Base-by-base conservation (phyloP, 1,140 invertebrate genomes). In the Colletes latitarsis region DNA sequence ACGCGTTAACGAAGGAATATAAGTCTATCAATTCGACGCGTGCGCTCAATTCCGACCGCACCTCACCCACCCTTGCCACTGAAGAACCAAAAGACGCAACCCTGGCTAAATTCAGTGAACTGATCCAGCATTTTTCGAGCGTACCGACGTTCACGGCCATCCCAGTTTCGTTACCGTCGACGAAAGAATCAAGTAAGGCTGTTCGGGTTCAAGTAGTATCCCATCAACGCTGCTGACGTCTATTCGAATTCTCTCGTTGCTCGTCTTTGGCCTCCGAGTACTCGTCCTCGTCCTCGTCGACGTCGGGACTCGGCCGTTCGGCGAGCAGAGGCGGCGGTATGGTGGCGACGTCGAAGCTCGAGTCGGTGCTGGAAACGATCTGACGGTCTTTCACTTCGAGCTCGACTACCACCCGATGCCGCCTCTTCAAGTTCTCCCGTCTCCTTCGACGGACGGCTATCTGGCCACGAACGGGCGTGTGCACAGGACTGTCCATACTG, bases 301-400 rank as follows among this genome's bases (percentile, higher is more conserved):
- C 94, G 81, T 96, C 95, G 76, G 92, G 82, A 58, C 85, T 91
- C 19, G 87, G 89, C n/a, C 57, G 52, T 39, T 96, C 95, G 39
- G 95, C 94, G 69, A 96, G 92, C 39, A 96, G 90, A 10, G 95
- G 95, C 41, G 95, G 95, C 1, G 95, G 96, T 73, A 96, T 94
- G 49, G 94, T 95, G 5, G 95, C 94, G 0, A 96, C 95, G 84
- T 96, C 95, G 87, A 96, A 96, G 87, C 95, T 95, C 57, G 95
- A 95, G 84, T 95, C 95, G 15, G 95, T 95, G 57, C 95, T 95
- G 17, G 93, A 93, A 1, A 93, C 88, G 46, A 93, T 92, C 21
- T 93, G 92, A 14, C 92, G 92, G 74, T 93, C 92, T 73, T 93
- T 93, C 1, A 93, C 88, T 77, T 94, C 93, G 15, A 93, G 79